phyloP scores from a whole-genome alignment of 2,797 vertebrate genomes.

The Echeneis naucrates region DNA sequence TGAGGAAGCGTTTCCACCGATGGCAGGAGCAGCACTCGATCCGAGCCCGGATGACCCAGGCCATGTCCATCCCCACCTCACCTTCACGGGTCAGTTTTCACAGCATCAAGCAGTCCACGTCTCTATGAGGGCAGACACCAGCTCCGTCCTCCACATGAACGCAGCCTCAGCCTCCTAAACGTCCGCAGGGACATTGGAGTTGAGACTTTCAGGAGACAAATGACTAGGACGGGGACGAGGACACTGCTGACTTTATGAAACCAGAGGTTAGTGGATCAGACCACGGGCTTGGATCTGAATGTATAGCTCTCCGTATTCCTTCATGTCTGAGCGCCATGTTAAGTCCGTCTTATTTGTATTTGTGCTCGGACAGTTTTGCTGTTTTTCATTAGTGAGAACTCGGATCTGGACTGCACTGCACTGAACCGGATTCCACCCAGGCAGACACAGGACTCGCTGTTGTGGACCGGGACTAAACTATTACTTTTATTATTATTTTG shows the following conservation, averaged over 20 bases:
- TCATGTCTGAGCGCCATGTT: constrained; percentile 4
- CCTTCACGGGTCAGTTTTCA: constrained; percentile 88
- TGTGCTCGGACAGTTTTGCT: constrained; percentile 19
- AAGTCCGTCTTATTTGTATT: constrained; percentile 29
- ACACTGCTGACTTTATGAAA: constrained; percentile 49
- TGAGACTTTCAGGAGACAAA: constrained; percentile 39
- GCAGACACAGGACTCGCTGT: constrained; percentile 15
- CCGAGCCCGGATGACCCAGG: constrained; percentile 89
- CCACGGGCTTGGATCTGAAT: constrained; percentile 58
- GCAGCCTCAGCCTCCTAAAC: constrained; percentile 49
- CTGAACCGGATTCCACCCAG: constrained; percentile 38
- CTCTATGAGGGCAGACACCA: constrained; percentile 81
- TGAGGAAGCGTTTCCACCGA: constrained; percentile 92
- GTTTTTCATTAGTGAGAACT: constrained; percentile 1
- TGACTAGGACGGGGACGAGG: constrained; percentile 42
- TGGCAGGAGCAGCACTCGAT: constrained; percentile 98
- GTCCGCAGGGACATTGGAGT: constrained; percentile 59
- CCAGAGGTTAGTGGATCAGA: constrained; percentile 64
- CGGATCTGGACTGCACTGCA: constrained; percentile 44
- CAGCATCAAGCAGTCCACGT: constrained; percentile 94
- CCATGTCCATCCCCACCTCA: constrained; percentile 96
- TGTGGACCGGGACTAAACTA: constrained; percentile 24
- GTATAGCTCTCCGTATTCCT: constrained; percentile 58
- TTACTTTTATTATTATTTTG: constrained; percentile 10
- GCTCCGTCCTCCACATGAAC: constrained; percentile 25